These are phyloP conservation scores for Incurvaria masculella DNA, from an alignment of 2,888 invertebrate genomes.

Conservation along the genomic window DNA sequence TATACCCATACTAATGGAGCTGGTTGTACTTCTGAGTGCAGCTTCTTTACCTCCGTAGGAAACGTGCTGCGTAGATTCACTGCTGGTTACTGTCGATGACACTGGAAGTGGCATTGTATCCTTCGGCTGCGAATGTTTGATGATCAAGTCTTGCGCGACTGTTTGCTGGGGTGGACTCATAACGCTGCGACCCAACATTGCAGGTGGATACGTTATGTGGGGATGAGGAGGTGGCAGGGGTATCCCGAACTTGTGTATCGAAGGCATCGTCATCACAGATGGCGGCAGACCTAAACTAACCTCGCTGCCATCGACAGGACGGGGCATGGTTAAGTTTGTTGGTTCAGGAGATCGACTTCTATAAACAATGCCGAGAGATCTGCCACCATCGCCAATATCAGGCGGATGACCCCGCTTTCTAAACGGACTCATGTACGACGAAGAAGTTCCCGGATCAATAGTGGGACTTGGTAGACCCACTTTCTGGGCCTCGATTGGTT, in stretches of 20 bases:
- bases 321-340: slow-evolving; percentile 47
- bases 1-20: slow-evolving; percentile 44
- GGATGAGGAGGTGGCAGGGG: slow-evolving; percentile 47
- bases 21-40: slow-evolving; percentile 24
- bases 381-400: slow-evolving; percentile 43
- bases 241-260: slow-evolving; percentile 48
- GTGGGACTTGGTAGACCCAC: slow-evolving; percentile 42
- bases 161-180: slow-evolving; percentile 46
- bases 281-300: slow-evolving; percentile 30
- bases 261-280: slow-evolving; percentile 41
- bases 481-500: slow-evolving; percentile 37
- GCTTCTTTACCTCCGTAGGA: slow-evolving; percentile 29
- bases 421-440: slow-evolving; percentile 50
- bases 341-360: slow-evolving; percentile 49
- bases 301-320: slow-evolving; percentile 26
- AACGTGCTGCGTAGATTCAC: slow-evolving; percentile 26
- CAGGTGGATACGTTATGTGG: slow-evolving; percentile 37
- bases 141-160: slow-evolving; percentile 50
- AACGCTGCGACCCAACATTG: slow-evolving; percentile 33
- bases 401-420: slow-evolving; percentile 57
- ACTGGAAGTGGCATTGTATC: slow-evolving; percentile 35
- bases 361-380: slow-evolving; percentile 39
- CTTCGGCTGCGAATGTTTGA: slow-evolving; percentile 51
- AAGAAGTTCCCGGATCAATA: slow-evolving; percentile 43
- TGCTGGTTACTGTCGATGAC: slow-evolving; percentile 38